phyloP scores from a whole-genome alignment of 2,113 vertebrate genomes.

The Alectura lathami region DNA sequence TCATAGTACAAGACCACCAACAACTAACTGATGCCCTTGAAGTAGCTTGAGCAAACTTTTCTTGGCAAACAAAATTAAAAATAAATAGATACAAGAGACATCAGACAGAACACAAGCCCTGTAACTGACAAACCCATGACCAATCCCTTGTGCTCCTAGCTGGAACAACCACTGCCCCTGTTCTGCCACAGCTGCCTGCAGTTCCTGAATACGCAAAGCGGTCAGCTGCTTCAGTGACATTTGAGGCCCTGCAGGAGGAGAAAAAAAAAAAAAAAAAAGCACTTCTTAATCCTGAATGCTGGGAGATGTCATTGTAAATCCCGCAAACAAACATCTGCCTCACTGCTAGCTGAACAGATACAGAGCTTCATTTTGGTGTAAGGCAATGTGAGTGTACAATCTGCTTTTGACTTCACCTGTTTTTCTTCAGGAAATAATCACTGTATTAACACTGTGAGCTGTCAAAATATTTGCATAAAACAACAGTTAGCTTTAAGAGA shows the following conservation, averaged over 20 bases:
- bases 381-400: slow-evolving; percentile 11
- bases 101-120: neutral
- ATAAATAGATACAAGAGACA: neutral
- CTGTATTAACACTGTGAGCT: neutral
- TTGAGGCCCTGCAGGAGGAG: neutral
- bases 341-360: slow-evolving; percentile 9
- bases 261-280: neutral
- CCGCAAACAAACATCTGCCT: slow-evolving; percentile 43
- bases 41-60: neutral
- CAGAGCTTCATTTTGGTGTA: slow-evolving; percentile 4
- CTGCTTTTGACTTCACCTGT: slow-evolving; percentile 38
- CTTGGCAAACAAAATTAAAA: neutral
- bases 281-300: slow-evolving; percentile 15
- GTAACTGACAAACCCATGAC: neutral
- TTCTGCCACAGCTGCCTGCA: neutral
- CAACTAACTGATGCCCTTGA: neutral
- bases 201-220: neutral
- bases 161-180: neutral
- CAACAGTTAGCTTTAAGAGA: neutral
- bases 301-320: slow-evolving; percentile 32
- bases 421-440: slow-evolving; percentile 50
- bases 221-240: slow-evolving; percentile 11
- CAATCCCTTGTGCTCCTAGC: neutral
- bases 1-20: neutral
- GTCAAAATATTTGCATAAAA: slow-evolving; percentile 38